Conservation (phyloP, 2,797 vertebrate species). For the Poeciliopsis infans region DNA sequence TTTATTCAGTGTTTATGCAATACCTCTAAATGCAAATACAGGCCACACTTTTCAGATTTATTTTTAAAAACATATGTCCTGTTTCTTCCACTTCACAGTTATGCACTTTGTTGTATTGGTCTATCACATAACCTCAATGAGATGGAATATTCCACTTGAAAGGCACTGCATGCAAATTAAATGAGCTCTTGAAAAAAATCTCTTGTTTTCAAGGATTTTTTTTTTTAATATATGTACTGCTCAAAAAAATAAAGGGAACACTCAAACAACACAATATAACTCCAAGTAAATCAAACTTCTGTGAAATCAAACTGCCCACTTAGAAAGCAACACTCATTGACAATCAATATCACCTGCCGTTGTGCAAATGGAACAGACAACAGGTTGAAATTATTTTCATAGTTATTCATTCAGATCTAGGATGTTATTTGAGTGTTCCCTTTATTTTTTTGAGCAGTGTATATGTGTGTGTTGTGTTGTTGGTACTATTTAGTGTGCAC, state of each 20-base stretch:
- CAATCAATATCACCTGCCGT: no score
- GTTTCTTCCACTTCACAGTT: not conserved
- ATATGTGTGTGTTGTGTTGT: not conserved
- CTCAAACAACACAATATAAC: no score
- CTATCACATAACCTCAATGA: not conserved
- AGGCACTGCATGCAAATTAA: not conserved
- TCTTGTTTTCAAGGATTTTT: not conserved
- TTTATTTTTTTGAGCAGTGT: no score
- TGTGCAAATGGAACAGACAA: no score
- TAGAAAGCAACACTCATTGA: no score
- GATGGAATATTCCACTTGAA: not conserved
- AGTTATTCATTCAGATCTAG: no score
- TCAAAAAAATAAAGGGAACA: no score
- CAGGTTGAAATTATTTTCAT: no score
- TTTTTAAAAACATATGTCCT: not conserved
- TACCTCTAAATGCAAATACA: not conserved
- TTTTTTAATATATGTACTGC: not conserved
- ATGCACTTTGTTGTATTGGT: not conserved
- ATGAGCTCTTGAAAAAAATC: not conserved
- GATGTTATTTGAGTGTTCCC: no score
- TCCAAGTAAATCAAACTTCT: no score
- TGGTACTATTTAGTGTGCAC: not conserved
- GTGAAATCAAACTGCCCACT: no score
- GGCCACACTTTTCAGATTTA: not conserved
- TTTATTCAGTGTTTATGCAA: not conserved